phyloP scores from a whole-genome alignment of 2,888 invertebrate species.

The Psylliodes chrysocephalus region DNA sequence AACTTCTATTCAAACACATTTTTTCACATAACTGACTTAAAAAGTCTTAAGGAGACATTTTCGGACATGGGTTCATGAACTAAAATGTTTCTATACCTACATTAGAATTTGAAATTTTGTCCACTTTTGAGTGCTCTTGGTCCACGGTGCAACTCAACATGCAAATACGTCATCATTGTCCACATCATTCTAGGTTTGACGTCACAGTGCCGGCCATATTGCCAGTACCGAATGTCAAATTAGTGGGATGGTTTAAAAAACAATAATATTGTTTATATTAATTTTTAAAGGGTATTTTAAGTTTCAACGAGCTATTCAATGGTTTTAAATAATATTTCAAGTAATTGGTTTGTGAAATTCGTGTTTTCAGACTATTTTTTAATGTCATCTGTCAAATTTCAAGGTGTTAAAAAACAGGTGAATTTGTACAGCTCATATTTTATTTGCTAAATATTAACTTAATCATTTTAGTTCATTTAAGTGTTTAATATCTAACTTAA shows the following conservation, averaged over 20 bases:
- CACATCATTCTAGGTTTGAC: constrained; percentile 44
- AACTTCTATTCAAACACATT: no score
- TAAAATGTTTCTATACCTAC: no score
- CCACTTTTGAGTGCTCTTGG: not conserved
- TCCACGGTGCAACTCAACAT: not conserved
- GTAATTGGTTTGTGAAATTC: constrained; percentile 18
- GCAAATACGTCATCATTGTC: constrained; percentile 21
- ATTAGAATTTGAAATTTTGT: no score
- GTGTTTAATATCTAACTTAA: not conserved
- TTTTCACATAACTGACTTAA: no score
- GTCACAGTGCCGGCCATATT: constrained; percentile 59
- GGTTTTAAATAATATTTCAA: constrained; percentile 29
- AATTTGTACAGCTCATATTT: constrained; percentile 41
- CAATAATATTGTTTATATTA: constrained; percentile 47
- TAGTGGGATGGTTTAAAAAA: constrained; percentile 56
- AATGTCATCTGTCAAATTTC: constrained; percentile 55
- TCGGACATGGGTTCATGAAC: no score
- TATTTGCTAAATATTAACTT: constrained; percentile 9
- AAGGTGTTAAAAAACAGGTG: constrained; percentile 56
- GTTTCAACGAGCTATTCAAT: not conserved
- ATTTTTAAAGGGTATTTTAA: constrained; percentile 9
- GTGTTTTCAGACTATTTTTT: constrained; percentile 18
- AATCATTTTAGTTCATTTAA: no score
- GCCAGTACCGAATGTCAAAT: constrained; percentile 56
- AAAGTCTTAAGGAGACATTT: no score